Conservation (phyloP, 53 echinoderm and acorn worm genomes). For the Zoroaster sp. region DNA sequence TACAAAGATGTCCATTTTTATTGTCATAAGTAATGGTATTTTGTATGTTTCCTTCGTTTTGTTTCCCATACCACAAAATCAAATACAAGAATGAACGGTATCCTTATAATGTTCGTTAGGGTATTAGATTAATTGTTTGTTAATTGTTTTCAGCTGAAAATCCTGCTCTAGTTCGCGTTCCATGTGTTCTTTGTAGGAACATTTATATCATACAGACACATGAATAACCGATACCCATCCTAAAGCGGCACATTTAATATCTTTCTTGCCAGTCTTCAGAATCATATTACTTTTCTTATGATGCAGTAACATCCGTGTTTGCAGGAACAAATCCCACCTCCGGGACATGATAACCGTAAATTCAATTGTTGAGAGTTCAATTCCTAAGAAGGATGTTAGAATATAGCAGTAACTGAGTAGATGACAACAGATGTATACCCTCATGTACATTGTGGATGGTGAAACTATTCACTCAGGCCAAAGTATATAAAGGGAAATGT, state of each 20-base stretch:
- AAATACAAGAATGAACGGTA: too few relatives aligned
- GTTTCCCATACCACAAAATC: too few relatives aligned
- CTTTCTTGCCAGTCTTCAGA: not conserved
- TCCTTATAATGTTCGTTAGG: too few relatives aligned
- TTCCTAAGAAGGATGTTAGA: not conserved
- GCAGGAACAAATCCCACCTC: not conserved
- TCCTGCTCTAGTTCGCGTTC: too few relatives aligned
- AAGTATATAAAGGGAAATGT: too few relatives aligned
- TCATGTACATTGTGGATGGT: not conserved
- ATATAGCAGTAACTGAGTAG: not conserved
- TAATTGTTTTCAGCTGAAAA: too few relatives aligned
- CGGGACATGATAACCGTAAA: not conserved
- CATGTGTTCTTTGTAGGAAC: too few relatives aligned
- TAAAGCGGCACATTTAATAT: not conserved
- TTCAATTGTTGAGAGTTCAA: not conserved
- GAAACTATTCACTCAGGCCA: too few relatives aligned
- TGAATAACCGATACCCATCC: not conserved
- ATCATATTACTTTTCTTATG: not conserved
- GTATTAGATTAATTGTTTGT: too few relatives aligned
- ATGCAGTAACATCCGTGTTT: not conserved
- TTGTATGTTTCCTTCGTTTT: too few relatives aligned
- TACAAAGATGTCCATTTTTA: too few relatives aligned
- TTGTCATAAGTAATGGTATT: too few relatives aligned
- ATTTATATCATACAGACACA: not conserved
- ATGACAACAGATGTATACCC: not conserved